Evolutionary conservation across 2,888 invertebrate species (phyloP), one percentile per base, ranked within the genome.

Genomic region (Furcula furcula): DNA sequence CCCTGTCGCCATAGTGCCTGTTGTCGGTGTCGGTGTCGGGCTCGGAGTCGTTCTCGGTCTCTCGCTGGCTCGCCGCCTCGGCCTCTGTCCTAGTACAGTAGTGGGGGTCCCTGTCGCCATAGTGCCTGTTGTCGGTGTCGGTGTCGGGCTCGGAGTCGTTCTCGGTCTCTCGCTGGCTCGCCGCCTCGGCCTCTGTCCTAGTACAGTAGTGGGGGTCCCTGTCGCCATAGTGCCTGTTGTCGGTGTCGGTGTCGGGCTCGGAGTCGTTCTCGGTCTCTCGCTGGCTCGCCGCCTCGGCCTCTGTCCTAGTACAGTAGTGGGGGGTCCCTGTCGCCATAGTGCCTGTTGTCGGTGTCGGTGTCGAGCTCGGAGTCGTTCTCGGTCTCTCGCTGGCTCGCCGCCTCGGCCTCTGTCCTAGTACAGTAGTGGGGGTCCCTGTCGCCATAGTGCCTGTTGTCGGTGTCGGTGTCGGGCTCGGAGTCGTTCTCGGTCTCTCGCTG

Each of bases 201-300:
- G n/a, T n/a, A n/a, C n/a, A 5, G 18, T 6, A 5, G 18, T 7
- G 2, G 18, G 18, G 5, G 18, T 18, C 6, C 18, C 18, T 18
- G 18, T 18, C 18, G 6, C 18, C 18, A 7, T 18, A 7, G 18
- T 18, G 18, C n/a, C n/a, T n/a, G n/a, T n/a, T n/a, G n/a, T n/a
- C n/a, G n/a, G n/a, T n/a, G n/a, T 3, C 4, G 18, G 18, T 7
- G 18, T 18, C 7, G 4, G 1, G 7, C 2, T 6, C 2, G 6
- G 65, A 79, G 76, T n/a, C n/a, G n/a, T n/a, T n/a, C n/a, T n/a
- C n/a, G n/a, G n/a, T n/a, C n/a, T n/a, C 36, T 92, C 93, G 28
- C 91, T 90, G 63, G 93, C 93, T 11, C 59, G 40, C 30, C 41
- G 46, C 2, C 91, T 90, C 65, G 94, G 94, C 93, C 79, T 95